Conservation (phyloP, 2,113 vertebrate species). For the Urocynchramus pylzowi region DNA sequence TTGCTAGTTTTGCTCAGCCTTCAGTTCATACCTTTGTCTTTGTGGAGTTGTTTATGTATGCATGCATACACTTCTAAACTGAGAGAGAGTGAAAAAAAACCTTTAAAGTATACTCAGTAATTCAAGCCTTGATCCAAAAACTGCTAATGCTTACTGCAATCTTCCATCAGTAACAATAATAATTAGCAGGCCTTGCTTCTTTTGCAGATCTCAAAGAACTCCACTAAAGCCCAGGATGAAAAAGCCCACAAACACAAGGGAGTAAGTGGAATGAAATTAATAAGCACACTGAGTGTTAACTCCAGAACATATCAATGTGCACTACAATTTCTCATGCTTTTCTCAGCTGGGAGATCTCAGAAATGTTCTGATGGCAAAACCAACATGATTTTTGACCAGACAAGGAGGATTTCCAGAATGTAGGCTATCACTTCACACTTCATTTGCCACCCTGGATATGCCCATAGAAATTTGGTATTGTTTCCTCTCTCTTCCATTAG, state of each 20-base stretch:
- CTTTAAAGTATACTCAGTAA: background rate
- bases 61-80: background rate
- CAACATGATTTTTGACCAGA: rapidly evolving
- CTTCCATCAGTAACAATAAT: background rate
- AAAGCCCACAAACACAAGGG: background rate
- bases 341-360: background rate
- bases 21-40: background rate
- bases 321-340: background rate
- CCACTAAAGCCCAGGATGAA: background rate
- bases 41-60: background rate
- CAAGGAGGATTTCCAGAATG: background rate
- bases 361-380: background rate
- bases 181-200: background rate
- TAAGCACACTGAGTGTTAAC: background rate
- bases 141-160: background rate
- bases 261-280: background rate
- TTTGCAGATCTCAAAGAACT: background rate
- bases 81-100: background rate
- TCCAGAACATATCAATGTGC: background rate
- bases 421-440: background rate
- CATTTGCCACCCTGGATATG: background rate
- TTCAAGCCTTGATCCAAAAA: background rate
- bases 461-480: background rate
- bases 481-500: background rate
- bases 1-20: background rate